Conservation (phyloP, 2,113 vertebrate species). For the Oncorhynchus tshawytscha region DNA sequence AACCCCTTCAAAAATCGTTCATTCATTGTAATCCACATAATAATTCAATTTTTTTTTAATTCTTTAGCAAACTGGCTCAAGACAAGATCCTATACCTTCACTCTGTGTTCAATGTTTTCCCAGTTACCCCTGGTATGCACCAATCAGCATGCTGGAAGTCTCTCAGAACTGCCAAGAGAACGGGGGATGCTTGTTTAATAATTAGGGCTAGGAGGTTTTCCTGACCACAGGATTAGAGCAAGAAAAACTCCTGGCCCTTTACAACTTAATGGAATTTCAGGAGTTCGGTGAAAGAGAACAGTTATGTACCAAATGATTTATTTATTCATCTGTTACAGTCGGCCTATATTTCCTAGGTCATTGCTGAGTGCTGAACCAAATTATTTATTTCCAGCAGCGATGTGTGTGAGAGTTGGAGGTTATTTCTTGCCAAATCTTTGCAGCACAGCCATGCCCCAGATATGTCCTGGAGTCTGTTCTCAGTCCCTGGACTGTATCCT, state of each 20-base stretch:
- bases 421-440: conserved; percentile 90
- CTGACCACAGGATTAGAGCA: background rate
- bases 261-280: too few relatives aligned
- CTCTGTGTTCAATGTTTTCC: background rate
- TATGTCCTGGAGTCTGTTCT: conserved; percentile 71
- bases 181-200: background rate
- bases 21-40: too few relatives aligned
- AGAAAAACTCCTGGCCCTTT: background rate
- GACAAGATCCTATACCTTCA: too few relatives aligned
- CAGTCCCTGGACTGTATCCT: conserved; percentile 75
- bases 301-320: conserved; percentile 28
- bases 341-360: background rate
- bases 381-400: conserved; percentile 9
- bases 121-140: background rate
- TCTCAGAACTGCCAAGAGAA: background rate
- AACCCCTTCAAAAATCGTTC: too few relatives aligned
- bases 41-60: too few relatives aligned
- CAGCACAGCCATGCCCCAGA: conserved; percentile 87
- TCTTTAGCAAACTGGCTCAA: too few relatives aligned
- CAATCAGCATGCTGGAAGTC: background rate
- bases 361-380: conserved; percentile 5
- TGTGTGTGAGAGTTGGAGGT: background rate
- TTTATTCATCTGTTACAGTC: conserved; percentile 33
- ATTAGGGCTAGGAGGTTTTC: too few relatives aligned
- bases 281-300: background rate